phyloP scores from a whole-genome alignment of 2,888 invertebrate genomes.

The Oegoconia quadripuncta region DNA sequence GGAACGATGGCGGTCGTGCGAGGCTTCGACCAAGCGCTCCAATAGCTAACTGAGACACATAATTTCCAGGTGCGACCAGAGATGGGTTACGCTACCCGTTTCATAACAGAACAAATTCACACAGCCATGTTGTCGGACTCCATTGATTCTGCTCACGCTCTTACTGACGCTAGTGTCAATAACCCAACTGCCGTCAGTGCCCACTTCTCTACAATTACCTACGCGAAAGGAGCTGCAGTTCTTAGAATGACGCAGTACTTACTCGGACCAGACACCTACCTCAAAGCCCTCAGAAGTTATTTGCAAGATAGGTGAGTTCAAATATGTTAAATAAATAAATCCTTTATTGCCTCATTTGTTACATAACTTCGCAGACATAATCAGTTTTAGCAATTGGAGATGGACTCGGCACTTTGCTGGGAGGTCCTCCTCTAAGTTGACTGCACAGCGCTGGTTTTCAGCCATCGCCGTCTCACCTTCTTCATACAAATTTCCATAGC shows the following conservation, averaged over 20 bases:
- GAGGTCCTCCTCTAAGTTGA: no score
- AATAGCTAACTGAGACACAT: no score
- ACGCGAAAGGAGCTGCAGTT: slow-evolving; percentile 81
- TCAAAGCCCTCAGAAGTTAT: slow-evolving; percentile 75
- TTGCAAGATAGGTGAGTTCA: slow-evolving; percentile 61
- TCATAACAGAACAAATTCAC: slow-evolving; percentile 84
- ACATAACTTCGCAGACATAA: no score
- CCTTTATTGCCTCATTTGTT: no score
- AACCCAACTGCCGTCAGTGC: slow-evolving; percentile 77
- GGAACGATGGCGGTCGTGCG: no score
- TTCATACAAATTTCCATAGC: no score
- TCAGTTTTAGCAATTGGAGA: no score
- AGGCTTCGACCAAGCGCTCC: no score
- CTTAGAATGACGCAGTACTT: slow-evolving; percentile 84
- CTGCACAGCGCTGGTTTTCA: no score
- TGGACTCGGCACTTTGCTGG: no score
- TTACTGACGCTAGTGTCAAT: slow-evolving; percentile 76
- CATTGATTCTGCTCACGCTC: slow-evolving; percentile 72
- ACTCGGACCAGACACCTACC: slow-evolving; percentile 75
- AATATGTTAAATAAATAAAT: not conserved
- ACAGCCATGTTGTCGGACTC: slow-evolving; percentile 80
- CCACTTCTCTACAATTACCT: slow-evolving; percentile 84
- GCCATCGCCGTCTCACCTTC: no score
- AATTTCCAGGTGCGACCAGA: slow-evolving; percentile 49
- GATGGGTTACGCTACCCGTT: slow-evolving; percentile 63